Base-by-base conservation (phyloP, 2,888 invertebrate genomes). In the Ecdyonurus torrentis region DNA sequence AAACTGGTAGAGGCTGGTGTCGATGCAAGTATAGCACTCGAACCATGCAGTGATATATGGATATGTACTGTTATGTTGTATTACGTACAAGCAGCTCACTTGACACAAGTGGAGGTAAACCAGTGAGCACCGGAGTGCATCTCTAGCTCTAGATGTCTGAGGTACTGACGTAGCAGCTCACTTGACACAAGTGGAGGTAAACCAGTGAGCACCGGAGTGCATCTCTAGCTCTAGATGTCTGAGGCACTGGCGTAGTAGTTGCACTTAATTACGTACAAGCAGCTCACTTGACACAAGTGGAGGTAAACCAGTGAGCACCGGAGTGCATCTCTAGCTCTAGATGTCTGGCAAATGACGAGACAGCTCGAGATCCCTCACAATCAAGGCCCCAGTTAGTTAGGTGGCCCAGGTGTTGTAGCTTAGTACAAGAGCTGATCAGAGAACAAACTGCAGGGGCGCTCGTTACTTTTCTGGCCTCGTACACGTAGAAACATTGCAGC, bases 281-380 rank as follows among this genome's bases (percentile, higher is more conserved):
- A n/a, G n/a, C n/a, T n/a, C n/a, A n/a, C 23, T 59, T 59, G 50
- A 63, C 63, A 52, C 66, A 64, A 23, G 60, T 37, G 10, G 63
- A 64, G 71, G 74, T 74, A 66, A 74, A 75, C 76, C 76, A 76
- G 63, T 76, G 76, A 1, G 74, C 72, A 15, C 74, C 75, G 7
- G 74, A 70, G 65, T 73, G 74, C 22, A 75, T 62, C 63, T 76
- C 73, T 23, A 76, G 69, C 52, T 75, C 72, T 19, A 74, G 69
- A 67, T 76, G 75, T 2, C 70, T 68, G 7, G 74, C 65, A 2
- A 72, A 72, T 25, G 68, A 69, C 63, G 71, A 68, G 15, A 76
- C 65, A 25, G 70, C 71, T 61, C 69, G 67, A 1, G 74, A 70
- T 23, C 74, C 73, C 20, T 74, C 74, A 65, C 72, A 72, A 37